Percentiles rank a stretch among this genome's conserved stretches.
phyloP scores from a whole-genome alignment of 1,140 invertebrate species.

The Zaprionus gabonicus region DNA sequence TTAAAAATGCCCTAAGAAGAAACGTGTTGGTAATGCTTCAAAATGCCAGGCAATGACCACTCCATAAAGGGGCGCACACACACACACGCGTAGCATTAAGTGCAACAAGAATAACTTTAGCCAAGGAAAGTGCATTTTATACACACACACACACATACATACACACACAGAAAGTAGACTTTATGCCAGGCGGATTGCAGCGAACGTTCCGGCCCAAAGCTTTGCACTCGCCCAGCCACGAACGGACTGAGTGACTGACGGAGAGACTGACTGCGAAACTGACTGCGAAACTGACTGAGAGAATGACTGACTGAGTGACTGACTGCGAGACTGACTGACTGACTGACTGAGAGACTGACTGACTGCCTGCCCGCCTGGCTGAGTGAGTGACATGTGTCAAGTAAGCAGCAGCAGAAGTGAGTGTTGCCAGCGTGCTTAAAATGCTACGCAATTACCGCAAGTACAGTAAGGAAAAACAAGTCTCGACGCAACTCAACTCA shows the following conservation, averaged over 20 bases:
- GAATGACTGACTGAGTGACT: slow-evolving; percentile 39
- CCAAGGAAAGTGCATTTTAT: slow-evolving; percentile 50
- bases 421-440: slow-evolving; percentile 61
- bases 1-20: slow-evolving; percentile 30
- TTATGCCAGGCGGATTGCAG: slow-evolving; percentile 40
- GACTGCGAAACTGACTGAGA: slow-evolving; percentile 47
- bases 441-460: slow-evolving; percentile 74
- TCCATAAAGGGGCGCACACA: slow-evolving; percentile 30
- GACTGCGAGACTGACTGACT: slow-evolving; percentile 57
- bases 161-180: slow-evolving; percentile 40
- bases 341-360: slow-evolving; percentile 50
- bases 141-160: slow-evolving; percentile 8
- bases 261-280: slow-evolving; percentile 46
- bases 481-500: neutral
- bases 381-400: slow-evolving; percentile 77
- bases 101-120: slow-evolving; percentile 35
- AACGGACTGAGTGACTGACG: slow-evolving; percentile 47
- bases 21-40: slow-evolving; percentile 43
- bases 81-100: slow-evolving; percentile 49
- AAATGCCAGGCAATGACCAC: slow-evolving; percentile 41
- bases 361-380: slow-evolving; percentile 36
- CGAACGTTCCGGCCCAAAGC: slow-evolving; percentile 16
- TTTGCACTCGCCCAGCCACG: slow-evolving; percentile 31
- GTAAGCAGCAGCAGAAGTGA: slow-evolving; percentile 49
- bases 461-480: slow-evolving; percentile 51